phyloP scores from a whole-genome alignment of 2,113 vertebrate genomes.

The Protomyctophum bolini region DNA sequence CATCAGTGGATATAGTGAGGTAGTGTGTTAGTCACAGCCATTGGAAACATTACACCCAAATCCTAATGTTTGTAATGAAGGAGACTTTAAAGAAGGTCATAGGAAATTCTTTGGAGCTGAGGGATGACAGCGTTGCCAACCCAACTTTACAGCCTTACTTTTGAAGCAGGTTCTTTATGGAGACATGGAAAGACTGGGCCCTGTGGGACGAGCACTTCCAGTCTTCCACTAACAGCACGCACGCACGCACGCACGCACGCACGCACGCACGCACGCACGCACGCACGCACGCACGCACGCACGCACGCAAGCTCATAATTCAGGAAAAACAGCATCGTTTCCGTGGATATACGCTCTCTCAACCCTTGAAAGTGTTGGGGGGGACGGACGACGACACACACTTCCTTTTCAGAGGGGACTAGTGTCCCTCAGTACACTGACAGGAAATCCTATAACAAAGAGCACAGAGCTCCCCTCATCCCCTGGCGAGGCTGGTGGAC shows the following conservation, averaged over 20 bases:
- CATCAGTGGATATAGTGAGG: too few species aligned
- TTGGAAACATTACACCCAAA: slow-evolving; percentile 2
- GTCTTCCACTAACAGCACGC: not conserved
- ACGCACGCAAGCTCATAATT: slow-evolving; percentile 26
- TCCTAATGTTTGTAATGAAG: too few species aligned
- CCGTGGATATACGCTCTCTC: slow-evolving; percentile 12
- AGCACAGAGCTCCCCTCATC: too few species aligned
- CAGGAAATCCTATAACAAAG: too few species aligned
- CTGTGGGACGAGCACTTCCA: slow-evolving; percentile 10
- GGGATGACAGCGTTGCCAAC: too few species aligned
- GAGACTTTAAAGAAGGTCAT: not conserved
- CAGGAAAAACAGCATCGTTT: slow-evolving; percentile 43
- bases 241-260: not conserved
- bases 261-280: slow-evolving; percentile 1
- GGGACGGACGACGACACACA: too few species aligned
- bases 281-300: slow-evolving; percentile 1
- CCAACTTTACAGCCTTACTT: not conserved
- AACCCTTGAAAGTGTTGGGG: slow-evolving; percentile 32
- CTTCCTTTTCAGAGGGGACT: too few species aligned
- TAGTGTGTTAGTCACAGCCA: too few species aligned
- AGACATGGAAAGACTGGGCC: slow-evolving; percentile 35
- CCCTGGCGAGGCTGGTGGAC: too few species aligned
- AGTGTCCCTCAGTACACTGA: too few species aligned
- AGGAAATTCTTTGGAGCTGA: slow-evolving; percentile 10
- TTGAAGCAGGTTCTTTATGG: slow-evolving; percentile 25